Percentiles rank a stretch among this genome's conserved stretches.
These are phyloP conservation scores for Pogonocherus hispidulus DNA, from an alignment of 2,888 invertebrate species.

Conservation along the genomic window DNA sequence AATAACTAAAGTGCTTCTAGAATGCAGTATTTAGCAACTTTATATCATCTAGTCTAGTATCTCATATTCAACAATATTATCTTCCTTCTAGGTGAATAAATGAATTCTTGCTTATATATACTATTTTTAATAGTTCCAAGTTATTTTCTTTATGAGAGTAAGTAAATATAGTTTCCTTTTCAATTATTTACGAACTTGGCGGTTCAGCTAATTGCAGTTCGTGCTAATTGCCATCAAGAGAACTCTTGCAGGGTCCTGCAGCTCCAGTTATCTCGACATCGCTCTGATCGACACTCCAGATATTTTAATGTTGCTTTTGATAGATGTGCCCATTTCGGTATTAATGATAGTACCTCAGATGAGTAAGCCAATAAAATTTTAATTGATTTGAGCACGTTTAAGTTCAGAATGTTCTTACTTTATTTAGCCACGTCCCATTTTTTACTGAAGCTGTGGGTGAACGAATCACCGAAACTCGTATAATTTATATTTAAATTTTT, in stretches of 20 bases:
- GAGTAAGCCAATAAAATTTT: neutral
- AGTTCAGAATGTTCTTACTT: neutral
- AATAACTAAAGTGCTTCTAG: too few relatives aligned
- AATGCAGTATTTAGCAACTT: too few relatives aligned
- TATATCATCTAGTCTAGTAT: too few relatives aligned
- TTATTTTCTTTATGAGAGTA: too few relatives aligned
- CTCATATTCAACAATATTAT: too few relatives aligned
- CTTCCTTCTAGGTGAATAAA: too few relatives aligned
- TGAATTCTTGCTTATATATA: too few relatives aligned
- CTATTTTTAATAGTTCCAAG: too few relatives aligned
- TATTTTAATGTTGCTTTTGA: slow-evolving; percentile 13
- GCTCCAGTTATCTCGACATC: slow-evolving; percentile 11
- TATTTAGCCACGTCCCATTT: neutral
- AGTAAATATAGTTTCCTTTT: neutral
- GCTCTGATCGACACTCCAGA: slow-evolving; percentile 21
- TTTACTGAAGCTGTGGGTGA: neutral
- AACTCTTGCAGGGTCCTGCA: slow-evolving; percentile 13
- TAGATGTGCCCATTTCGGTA: slow-evolving; percentile 11
- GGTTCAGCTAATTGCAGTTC: slow-evolving; percentile 45
- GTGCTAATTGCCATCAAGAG: slow-evolving; percentile 48
- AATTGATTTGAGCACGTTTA: neutral
- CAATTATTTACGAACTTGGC: slow-evolving; percentile 2
- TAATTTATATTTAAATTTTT: too few relatives aligned
- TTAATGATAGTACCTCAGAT: neutral
- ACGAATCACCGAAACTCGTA: neutral